Conservation (phyloP, 2,113 vertebrate species). For the Neomonachus schauinslandi region DNA sequence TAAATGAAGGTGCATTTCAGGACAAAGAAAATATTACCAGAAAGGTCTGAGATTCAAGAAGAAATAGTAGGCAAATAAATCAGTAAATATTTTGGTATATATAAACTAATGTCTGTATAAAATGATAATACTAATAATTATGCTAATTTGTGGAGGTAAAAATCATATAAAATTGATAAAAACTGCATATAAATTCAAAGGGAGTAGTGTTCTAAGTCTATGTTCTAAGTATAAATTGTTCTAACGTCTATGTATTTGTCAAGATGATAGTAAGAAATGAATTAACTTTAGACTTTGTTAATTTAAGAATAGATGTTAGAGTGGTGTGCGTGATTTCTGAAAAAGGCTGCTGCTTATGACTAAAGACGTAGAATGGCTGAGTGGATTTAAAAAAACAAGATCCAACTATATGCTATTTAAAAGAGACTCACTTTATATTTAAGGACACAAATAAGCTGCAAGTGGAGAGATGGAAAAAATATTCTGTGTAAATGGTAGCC, state of each 20-base stretch:
- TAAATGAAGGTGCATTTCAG: background rate
- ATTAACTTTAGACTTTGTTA: slow-evolving; percentile 26
- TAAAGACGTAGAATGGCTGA: background rate
- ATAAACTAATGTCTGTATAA: slow-evolving; percentile 4
- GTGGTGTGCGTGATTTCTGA: background rate
- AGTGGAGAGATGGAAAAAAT: background rate
- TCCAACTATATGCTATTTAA: background rate
- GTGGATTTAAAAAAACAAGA: background rate
- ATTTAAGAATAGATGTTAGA: background rate
- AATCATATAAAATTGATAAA: background rate
- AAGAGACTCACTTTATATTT: background rate
- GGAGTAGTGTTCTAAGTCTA: background rate
- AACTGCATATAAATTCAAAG: background rate
- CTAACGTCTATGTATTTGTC: background rate
- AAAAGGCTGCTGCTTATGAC: background rate
- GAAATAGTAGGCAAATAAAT: background rate
- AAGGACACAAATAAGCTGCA: background rate
- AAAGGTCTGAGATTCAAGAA: background rate
- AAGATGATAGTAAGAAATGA: background rate
- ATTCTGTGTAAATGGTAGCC: background rate
- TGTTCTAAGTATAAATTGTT: background rate
- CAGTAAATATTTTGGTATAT: background rate
- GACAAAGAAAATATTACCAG: background rate
- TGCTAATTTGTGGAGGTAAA: background rate
- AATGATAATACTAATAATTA: background rate